Evolutionary conservation across 2,113 vertebrate species (phyloP), one percentile per base, ranked within the genome.

Genomic region (Rhineura floridana): DNA sequence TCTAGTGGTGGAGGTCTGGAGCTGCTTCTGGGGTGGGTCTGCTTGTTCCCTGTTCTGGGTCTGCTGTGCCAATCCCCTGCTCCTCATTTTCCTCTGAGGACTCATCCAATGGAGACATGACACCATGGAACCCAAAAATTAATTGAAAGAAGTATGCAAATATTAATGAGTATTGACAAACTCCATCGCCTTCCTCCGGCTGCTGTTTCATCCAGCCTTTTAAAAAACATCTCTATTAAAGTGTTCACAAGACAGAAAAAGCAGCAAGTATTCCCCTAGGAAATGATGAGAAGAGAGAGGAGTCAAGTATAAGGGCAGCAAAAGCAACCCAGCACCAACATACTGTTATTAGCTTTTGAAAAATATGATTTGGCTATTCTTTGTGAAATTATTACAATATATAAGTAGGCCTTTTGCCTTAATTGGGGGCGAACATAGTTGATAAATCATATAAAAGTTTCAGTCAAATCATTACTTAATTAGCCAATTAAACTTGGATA

Each of bases 121-220:
- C n/a, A n/a, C n/a, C n/a, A n/a, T n/a, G n/a, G 62, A 91, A 55
- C 79, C 69, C 73, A 67, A 86, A 83, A 89, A 93, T 36, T 52
- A 79, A 63, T 87, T 87, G 33, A 42, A 90, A 79, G 2, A 7
- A 91, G 46, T 75, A 92, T 93, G 82, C 2, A 87, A 81, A 69
- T 1, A 6, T 9, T 89, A 83, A 90, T 76, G 59, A 79, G 84
- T 81, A 94, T 87, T 82, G 81, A 87, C 89, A 86, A 91, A 75
- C 84, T 84, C 33, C 86, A 76, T 19, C 72, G 17, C 67, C 0
- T 23, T 84, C 90, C n/a, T 69, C 59, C 90, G 78, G 84, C 77
- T 81, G 44, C 46, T 19, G 88, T 90, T 81, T 59, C 69, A 0
- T 87, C 87, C 77, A 55, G 17, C 76, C 75, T 90, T 86, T 3